Evolutionary conservation across 2,113 vertebrate genomes (phyloP), one percentile per base, ranked within the genome.

Genomic region (Potamarius usumacintae): DNA sequence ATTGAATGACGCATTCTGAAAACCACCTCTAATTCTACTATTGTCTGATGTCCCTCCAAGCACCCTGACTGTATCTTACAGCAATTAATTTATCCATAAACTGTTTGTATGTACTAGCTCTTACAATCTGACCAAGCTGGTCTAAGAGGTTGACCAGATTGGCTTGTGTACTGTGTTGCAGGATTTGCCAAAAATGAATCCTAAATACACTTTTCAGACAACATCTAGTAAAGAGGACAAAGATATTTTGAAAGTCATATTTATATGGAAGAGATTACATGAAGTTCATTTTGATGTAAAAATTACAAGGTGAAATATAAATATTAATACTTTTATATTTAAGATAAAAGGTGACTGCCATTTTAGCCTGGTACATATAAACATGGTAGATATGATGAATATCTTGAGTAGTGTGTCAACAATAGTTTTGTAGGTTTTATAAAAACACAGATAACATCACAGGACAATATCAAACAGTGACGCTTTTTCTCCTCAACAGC

Each of bases 401-500:
- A 7, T 30, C 15, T 34, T 58, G 15, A 79, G 57, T 17, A 79
- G 10, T 55, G 22, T 12, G 50, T 30, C 77, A 79, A 79, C 11
- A 30, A 22, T 50, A 14, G 11, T 52, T 12, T 77, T 22, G 48
- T 74, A 11, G 74, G 0, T 69, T 30, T 77, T 10, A 60, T 63
- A 12, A 27, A 78, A 50, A 57, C 48, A 27, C 57, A 72, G 9
- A 86, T 60, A 86, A 30, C 79, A 8, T 34, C 20, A n/a, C 18
- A 65, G 12, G 55, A 58, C 34, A 57, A 76, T 34, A 50, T 65
- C 10, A 25, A 27, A 58, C 27, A 85, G 50, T 2, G 8, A 74
- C 50, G 2, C 63, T 69, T 48, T 83, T 12, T 89, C 58, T 27
- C 71, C 65, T 53, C 34, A 22, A 53, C 72, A 97, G 96, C 90